Evolutionary conservation across 2,797 vertebrate genomes (phyloP), one percentile per base, ranked within the genome.

Genomic region (Platalea minor): DNA sequence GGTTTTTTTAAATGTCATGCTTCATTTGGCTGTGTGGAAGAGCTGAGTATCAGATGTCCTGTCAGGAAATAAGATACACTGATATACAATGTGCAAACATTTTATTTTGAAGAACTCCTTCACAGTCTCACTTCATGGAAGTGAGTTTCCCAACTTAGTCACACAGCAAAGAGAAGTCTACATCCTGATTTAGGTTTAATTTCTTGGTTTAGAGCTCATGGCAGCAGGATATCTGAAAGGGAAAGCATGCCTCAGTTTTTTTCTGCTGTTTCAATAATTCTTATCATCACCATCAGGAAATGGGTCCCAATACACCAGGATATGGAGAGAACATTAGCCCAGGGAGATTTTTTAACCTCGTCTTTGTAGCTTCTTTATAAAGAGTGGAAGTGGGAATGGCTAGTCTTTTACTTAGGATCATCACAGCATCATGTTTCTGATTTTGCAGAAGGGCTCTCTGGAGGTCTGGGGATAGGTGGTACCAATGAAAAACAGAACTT

Each of bases 51-150:
- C 92, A 96, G 95, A 97, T 93, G 76, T 93, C 92, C 93, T 95
- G 95, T 95, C 91, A 96, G 92, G 90, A 97, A 97, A 60, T 91
- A 97, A 96, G 96, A 93, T 92, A 89, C 90, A 94, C 85, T 95
- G 84, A 85, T 96, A 84, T 92, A 92, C 94, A 95, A 96, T 28
- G 93, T 95, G 88, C 95, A 97, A 96, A 94, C 91, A 78, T 92
- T 96, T 96, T 95, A 91, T 95, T 96, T 96, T 93, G 79, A 88
- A 93, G 83, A 95, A 93, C 95, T 96, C 81, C 78, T 94, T 96
- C 95, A 89, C 87, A 91, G 70, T 92, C 96, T 93, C 90, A 95
- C 80, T 91, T 92, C 81, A 87, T 93, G 70, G 65, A 74, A 91
- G 76, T 91, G 90, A 96, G 88, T 61, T 91, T 70, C 81, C 64